Percentiles rank a stretch among this genome's conserved stretches.
Conservation (phyloP, 2,113 vertebrate species). For the Phylloscopus whistleri region DNA sequence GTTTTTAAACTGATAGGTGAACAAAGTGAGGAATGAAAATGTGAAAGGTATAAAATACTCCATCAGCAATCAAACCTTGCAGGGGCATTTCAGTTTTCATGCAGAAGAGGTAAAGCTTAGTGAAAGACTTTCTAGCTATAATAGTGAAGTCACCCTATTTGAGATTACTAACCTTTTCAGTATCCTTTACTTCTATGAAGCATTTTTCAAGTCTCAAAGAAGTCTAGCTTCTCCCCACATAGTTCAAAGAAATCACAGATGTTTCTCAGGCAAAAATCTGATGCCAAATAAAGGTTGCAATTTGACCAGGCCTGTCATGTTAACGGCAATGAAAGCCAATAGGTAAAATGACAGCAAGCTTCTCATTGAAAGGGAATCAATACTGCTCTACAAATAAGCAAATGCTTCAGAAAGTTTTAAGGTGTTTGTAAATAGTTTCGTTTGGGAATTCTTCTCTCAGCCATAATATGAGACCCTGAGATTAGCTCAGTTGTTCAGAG, state of each 20-base stretch:
- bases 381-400: background rate
- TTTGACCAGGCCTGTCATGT: background rate
- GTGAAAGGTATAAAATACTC: background rate
- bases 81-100: background rate
- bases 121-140: background rate
- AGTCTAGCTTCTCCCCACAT: background rate
- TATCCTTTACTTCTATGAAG: background rate
- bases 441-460: slow-evolving; percentile 1
- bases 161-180: background rate
- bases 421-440: background rate
- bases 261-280: background rate
- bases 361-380: slow-evolving; percentile 1
- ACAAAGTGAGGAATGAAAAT: background rate
- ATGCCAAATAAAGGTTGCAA: background rate
- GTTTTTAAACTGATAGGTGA: background rate
- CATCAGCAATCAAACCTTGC: background rate
- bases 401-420: background rate
- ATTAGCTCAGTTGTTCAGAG: background rate
- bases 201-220: background rate
- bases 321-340: background rate
- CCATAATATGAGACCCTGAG: background rate
- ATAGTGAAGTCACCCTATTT: background rate
- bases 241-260: background rate
- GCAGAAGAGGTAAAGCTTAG: background rate
- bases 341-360: background rate